A percentile compares a stretch with the other conserved stretches of the same genome.
phyloP scores from a whole-genome alignment of 2,888 invertebrate species.

The Philaethria dido region DNA sequence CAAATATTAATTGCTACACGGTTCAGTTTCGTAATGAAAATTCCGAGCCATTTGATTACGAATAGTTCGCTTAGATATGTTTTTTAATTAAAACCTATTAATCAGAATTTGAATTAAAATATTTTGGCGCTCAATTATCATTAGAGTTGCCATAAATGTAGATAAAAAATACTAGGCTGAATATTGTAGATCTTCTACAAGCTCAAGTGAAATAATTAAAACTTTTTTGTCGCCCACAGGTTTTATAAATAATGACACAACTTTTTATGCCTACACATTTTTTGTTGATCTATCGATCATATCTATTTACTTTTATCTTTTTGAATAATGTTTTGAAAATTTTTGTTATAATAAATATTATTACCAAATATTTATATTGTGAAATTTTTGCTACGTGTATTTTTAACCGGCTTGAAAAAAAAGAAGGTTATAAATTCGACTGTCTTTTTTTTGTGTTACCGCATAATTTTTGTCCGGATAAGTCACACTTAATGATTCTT shows the following conservation, averaged over 20 bases:
- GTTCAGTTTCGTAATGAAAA: conserved; percentile 35
- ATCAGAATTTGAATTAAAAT: conserved; percentile 34
- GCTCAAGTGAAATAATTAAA: conserved; percentile 17
- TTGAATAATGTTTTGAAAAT: conserved; percentile 15
- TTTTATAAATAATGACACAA: conserved; percentile 22
- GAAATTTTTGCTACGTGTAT: conserved; percentile 2
- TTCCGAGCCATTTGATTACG: conserved; percentile 33
- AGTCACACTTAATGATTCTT: too few species aligned
- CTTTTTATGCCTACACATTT: conserved; percentile 17
- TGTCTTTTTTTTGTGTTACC: too few species aligned
- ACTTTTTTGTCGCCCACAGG: conserved; percentile 17
- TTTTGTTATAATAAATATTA: conserved; percentile 1
- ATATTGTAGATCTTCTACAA: conserved; percentile 13
- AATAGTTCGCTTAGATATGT: conserved; percentile 34
- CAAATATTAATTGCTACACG: conserved; percentile 40
- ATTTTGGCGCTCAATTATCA: conserved; percentile 32
- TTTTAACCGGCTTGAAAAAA: too few species aligned
- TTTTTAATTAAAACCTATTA: conserved; percentile 35
- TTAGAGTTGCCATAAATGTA: conserved; percentile 18
- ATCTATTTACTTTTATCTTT: conserved; percentile 8
- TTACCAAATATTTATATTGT: neutral
- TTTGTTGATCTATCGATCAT: conserved; percentile 23
- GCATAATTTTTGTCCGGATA: too few species aligned
- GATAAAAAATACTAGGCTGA: conserved; percentile 19
- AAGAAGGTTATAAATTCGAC: too few species aligned